These are phyloP conservation scores for Drosophila tripunctata DNA, from an alignment of 2,888 invertebrate genomes.

Conservation along the genomic window DNA sequence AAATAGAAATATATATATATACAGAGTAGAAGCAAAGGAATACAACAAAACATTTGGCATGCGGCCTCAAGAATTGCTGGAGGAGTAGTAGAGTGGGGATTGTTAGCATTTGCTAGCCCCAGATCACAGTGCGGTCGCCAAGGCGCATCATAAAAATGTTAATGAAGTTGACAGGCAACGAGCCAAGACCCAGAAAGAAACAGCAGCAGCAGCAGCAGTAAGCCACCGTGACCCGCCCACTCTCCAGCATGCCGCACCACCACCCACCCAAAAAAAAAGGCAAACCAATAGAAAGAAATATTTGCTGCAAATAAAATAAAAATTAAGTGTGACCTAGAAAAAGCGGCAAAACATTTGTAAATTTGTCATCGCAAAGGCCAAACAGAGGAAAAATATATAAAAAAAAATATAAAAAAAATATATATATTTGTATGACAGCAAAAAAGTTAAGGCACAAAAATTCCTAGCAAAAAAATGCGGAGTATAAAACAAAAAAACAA, in stretches of 20 bases:
- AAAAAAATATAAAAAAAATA: constrained; percentile 7
- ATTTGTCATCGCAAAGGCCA: constrained; percentile 53
- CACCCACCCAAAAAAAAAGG: constrained; percentile 43
- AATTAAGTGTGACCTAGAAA: constrained; percentile 74
- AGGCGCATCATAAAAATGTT: constrained; percentile 79
- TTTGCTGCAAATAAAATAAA: constrained; percentile 75
- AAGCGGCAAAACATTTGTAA: constrained; percentile 55
- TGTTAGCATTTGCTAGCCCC: constrained; percentile 45
- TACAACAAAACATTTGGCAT: constrained; percentile 57
- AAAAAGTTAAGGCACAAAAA: not conserved
- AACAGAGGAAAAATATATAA: constrained; percentile 24
- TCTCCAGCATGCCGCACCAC: no score
- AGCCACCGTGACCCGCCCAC: constrained; percentile 24
- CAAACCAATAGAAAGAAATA: constrained; percentile 62
- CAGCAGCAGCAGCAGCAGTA: no score
- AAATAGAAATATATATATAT: constrained; percentile 35
- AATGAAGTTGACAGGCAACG: constrained; percentile 71
- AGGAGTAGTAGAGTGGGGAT: not conserved
- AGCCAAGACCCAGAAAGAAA: constrained; percentile 42
- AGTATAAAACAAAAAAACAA: not conserved
- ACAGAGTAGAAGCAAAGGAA: constrained; percentile 5
- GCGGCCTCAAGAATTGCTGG: constrained; percentile 51
- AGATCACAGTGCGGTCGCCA: constrained; percentile 72
- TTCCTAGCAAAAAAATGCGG: not conserved
- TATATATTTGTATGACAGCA: not conserved